Base-by-base conservation (phyloP, 2,888 invertebrate genomes). In the Seira sanloemensis region DNA sequence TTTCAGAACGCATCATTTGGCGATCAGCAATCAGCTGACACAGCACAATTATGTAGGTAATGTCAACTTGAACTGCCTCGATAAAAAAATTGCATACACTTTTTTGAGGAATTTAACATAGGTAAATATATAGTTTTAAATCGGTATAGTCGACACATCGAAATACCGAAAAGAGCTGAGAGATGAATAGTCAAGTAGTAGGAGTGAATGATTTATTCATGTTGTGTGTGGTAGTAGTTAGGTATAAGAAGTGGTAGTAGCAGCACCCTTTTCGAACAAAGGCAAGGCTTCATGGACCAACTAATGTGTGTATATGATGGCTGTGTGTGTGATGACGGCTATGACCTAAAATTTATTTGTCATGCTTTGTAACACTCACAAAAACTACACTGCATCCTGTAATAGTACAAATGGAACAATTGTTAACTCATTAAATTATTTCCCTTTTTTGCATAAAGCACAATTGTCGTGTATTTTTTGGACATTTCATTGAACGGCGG, bases 301-400 rank as follows among this genome's bases (percentile, higher is more conserved):
- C 37, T 37, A 37, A 37, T 37, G 37, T 37, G 37, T n/a, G n/a
- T n/a, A n/a, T n/a, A n/a, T 37, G 37, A 37, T 12, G 23, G 50
- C 54, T 21, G 19, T 72, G 37, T n/a, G 23, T 71, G 5, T 74
- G 26, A 71, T n/a, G n/a, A 67, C 54, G 67, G 50, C 46, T 68
- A 5, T 68, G 81, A 81, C 81, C 75, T 66, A 76, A 72, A 81
- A n/a, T n/a, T 81, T 71, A 65, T 76, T 66, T 76, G 71, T 76
- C 81, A 81, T 81, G 71, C 81, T 65, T 71, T 37, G 37, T 37
- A 7, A 12, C 12, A 37, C 5, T 37, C 66, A 65, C 69, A 27
- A 16, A 24, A 71, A 65, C 5, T 75, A 21, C 24, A 77, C 62
- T 69, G 54, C 74, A 79, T 80, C 68, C 74, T 74, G 74, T 24